Base-by-base conservation (phyloP, 2,113 vertebrate genomes). In the Cardinalis cardinalis region DNA sequence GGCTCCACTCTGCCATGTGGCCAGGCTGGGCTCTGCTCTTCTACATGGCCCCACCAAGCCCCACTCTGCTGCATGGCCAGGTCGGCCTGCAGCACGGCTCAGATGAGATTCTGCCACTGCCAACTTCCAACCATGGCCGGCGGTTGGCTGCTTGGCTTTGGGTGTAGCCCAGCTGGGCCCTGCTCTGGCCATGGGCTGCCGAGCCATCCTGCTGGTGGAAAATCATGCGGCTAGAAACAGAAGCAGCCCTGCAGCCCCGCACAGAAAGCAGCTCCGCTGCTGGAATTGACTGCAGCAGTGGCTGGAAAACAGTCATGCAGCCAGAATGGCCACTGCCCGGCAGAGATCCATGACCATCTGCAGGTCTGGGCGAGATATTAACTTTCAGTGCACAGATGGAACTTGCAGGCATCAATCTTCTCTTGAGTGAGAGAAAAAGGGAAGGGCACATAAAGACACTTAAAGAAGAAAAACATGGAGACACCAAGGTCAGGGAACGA, bases 81-180 rank as follows among this genome's bases (percentile, higher is more conserved):
- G 34, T 59, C 3, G 2, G 34, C 24, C 11, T 2, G 5, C 4
- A 11, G 56, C 1, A 5, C 0, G 4, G 58, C 34, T 38, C 3
- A 5, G 24, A 17, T 38, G 58, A 59, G 24, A 18, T 59, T 59
- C 34, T 59, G 24, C 34, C 16, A 18, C 58, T 6, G 25, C 34
- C 2, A 5, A 28, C 16, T 18, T 60, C 34, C 58, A 38, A 28
- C 18, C 7, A 20, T 19, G 18, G 52, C 19, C 1, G 19, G 53
- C 2, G 1, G n/a, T n/a, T n/a, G n/a, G n/a, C 53, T 21, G 7
- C 31, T 32, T 8, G 12, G 53, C 53, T 55, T 32, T 8, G 8
- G 31, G 31, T 20, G 31, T 19, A 55, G 18, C 31, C 17, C 18
- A 55, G 18, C 18, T 6, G 31, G 12, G 52, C 52, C 18, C 31